Evolutionary conservation across 2,888 invertebrate genomes (phyloP).

Genomic region (Tricholauxania praeusta): DNA sequence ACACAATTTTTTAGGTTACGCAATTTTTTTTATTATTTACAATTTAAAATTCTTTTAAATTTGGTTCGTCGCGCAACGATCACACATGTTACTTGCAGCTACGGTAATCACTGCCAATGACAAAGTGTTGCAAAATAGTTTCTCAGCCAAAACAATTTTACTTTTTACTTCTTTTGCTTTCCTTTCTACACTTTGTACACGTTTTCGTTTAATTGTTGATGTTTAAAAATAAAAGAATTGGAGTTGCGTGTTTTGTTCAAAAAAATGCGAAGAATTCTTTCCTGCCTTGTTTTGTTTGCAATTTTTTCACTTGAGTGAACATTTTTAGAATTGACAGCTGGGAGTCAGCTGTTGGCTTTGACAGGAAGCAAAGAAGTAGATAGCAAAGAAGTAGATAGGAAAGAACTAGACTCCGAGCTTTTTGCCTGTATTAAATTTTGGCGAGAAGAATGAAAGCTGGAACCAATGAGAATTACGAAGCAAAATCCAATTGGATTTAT

Average conservation of each 20-base stretch:
- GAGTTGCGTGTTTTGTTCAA: conserved; percentile 15
- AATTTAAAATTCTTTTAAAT: not conserved
- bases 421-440: too few species aligned
- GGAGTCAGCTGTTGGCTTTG: conserved; percentile 21
- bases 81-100: not conserved
- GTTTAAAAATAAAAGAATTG: conserved; percentile 30
- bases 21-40: conserved; percentile 15
- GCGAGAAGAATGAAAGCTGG: too few species aligned
- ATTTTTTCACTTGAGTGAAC: conserved; percentile 18
- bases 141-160: too few species aligned
- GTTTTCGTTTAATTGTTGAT: conserved; percentile 11
- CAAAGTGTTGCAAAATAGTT: conserved; percentile 1
- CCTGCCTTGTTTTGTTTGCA: conserved; percentile 5
- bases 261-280: conserved; percentile 15
- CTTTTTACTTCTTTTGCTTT: not conserved
- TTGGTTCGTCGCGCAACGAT: not conserved
- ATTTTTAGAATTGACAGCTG: not conserved
- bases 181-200: conserved; percentile 1
- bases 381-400: too few species aligned
- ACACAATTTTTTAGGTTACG: conserved; percentile 6
- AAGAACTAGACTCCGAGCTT: too few species aligned
- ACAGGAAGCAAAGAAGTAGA: not conserved
- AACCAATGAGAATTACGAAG: too few species aligned
- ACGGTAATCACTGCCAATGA: conserved; percentile 30
- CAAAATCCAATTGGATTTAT: too few species aligned